phyloP scores from a whole-genome alignment of 2,888 invertebrate species.

The Acanthosepion pharaonis region DNA sequence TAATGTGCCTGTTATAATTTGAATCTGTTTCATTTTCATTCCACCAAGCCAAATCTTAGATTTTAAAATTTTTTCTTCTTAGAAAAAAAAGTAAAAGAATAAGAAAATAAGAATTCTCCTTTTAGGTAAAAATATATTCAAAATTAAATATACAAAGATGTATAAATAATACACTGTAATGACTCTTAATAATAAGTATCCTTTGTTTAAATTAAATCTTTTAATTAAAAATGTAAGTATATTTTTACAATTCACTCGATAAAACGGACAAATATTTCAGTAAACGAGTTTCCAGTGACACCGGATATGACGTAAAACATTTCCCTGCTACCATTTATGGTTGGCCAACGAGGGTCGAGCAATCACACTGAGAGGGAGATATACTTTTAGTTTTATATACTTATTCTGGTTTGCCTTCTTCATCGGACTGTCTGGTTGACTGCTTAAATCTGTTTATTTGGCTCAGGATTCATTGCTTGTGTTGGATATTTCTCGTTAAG shows the following conservation, averaged over 20 bases:
- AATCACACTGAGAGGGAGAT: not conserved
- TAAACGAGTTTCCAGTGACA: not conserved
- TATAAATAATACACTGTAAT: too few species aligned
- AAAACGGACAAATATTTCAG: constrained; percentile 8
- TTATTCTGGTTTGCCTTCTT: not conserved
- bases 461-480: not conserved
- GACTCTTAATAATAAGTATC: too few species aligned
- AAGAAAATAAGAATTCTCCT: too few species aligned
- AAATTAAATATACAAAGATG: too few species aligned
- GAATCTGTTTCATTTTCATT: too few species aligned
- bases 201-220: too few species aligned
- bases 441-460: not conserved
- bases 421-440: not conserved
- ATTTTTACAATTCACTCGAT: not conserved
- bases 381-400: not conserved
- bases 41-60: too few species aligned
- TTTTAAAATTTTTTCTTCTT: too few species aligned
- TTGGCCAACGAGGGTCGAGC: not conserved
- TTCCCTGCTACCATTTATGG: constrained; percentile 38
- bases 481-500: not conserved
- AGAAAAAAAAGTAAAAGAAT: too few species aligned
- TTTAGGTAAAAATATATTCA: too few species aligned
- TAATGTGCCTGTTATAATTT: too few species aligned
- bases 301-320: constrained; percentile 43
- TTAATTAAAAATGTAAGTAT: too few species aligned